Evolutionary conservation across 2,797 vertebrate species (phyloP).

Genomic region (Lophotriccus pileatus): DNA sequence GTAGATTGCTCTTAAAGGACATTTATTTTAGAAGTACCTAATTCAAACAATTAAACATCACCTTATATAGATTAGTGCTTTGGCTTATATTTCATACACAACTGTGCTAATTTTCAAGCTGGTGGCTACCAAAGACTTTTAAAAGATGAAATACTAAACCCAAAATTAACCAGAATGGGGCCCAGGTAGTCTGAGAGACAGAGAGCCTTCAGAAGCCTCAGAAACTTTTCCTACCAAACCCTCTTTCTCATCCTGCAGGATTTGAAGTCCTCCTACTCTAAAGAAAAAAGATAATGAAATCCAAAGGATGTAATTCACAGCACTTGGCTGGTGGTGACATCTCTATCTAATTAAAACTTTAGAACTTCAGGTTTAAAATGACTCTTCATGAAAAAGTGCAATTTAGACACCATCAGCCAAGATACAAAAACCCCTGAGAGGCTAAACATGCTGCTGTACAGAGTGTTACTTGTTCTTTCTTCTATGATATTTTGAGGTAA

Average conservation of each 20-base stretch:
- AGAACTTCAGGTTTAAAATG: background rate
- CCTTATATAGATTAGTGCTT: background rate
- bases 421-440: background rate
- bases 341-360: background rate
- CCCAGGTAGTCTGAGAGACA: background rate
- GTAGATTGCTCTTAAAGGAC: background rate
- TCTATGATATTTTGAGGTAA: background rate
- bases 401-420: background rate
- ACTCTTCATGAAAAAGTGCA: background rate
- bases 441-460: background rate
- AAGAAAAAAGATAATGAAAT: background rate
- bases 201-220: background rate
- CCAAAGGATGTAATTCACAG: background rate
- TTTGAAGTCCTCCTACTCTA: background rate
- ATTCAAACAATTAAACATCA: background rate
- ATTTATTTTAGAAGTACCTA: background rate
- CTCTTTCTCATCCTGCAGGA: background rate
- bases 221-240: background rate
- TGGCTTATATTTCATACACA: background rate
- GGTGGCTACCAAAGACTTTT: background rate
- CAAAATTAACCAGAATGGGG: background rate
- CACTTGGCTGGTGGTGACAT: background rate
- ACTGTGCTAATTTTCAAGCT: background rate
- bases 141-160: background rate
- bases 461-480: background rate